phyloP scores from a whole-genome alignment of 2,888 invertebrate species.

The Agrochola macilenta region DNA sequence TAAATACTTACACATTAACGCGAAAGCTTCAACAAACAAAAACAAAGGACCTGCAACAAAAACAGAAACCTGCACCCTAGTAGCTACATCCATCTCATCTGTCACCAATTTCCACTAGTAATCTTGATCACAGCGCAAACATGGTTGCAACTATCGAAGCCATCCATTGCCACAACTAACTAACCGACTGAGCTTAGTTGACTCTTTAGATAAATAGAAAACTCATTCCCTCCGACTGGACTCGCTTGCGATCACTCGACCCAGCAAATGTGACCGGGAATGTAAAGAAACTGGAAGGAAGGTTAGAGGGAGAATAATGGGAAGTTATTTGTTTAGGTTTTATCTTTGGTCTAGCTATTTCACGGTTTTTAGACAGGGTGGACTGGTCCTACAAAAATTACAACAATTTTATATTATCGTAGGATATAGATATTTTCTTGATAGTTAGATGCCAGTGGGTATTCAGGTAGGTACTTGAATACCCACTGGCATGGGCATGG shows the following conservation, averaged over 20 bases:
- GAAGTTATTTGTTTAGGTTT: conserved; percentile 31
- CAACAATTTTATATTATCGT: not conserved
- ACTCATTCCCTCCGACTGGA: conserved; percentile 73
- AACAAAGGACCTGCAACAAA: conserved; percentile 12
- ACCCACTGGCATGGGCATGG: too few species aligned
- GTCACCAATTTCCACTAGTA: conserved; percentile 46
- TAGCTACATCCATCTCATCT: conserved; percentile 39
- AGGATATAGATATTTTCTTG: not conserved
- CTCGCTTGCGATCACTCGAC: conserved; percentile 72
- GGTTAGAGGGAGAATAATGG: conserved; percentile 14
- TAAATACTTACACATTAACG: not conserved
- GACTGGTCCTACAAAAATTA: not conserved
- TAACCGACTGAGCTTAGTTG: conserved; percentile 69
- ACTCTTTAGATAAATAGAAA: conserved; percentile 79
- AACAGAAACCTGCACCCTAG: conserved; percentile 10
- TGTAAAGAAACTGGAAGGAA: conserved; percentile 67
- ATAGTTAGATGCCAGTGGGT: too few species aligned
- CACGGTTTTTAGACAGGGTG: not conserved
- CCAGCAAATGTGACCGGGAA: conserved; percentile 70
- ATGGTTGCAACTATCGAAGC: conserved; percentile 57
- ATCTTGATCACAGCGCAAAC: conserved; percentile 56
- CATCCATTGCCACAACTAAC: conserved; percentile 69
- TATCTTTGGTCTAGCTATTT: conserved; percentile 22
- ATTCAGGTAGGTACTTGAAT: too few species aligned
- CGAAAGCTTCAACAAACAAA: conserved; percentile 4